Percentiles rank a stretch among this genome's conserved stretches.
Conservation (phyloP, 2,113 vertebrate species). For the Turdus rufiventris region DNA sequence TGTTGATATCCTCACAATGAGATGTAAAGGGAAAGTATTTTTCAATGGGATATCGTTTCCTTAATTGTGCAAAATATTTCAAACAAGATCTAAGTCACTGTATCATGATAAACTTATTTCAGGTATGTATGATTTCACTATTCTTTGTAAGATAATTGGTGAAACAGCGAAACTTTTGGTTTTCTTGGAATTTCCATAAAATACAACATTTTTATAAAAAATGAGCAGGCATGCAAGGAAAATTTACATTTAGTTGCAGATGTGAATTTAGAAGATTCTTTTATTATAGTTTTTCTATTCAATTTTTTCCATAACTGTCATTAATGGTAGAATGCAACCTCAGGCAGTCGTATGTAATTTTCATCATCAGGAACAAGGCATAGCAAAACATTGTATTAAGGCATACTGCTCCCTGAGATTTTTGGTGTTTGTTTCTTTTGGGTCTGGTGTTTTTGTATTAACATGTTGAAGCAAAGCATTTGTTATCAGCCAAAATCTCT, state of each 20-base stretch:
- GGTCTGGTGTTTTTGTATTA: neutral
- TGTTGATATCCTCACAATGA: neutral
- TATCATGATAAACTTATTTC: neutral
- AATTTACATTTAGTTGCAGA: neutral
- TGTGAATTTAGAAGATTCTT: neutral
- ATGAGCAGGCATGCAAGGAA: neutral
- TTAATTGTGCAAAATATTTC: neutral
- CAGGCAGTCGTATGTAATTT: neutral
- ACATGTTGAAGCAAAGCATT: neutral
- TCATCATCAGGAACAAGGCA: neutral
- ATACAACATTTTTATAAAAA: neutral
- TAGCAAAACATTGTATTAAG: neutral
- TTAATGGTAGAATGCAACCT: neutral
- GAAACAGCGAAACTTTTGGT: neutral
- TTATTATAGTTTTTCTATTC: neutral
- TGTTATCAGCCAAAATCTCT: neutral
- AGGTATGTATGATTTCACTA: neutral
- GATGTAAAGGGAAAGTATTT: neutral
- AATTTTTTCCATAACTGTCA: neutral
- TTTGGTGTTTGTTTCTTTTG: neutral
- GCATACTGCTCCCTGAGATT: fast-evolving
- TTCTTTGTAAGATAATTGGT: neutral
- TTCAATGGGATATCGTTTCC: neutral
- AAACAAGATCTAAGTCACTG: neutral
- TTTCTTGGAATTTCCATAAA: neutral